Conservation (phyloP, 2,888 invertebrate genomes). For the Drosophila prolongata region DNA sequence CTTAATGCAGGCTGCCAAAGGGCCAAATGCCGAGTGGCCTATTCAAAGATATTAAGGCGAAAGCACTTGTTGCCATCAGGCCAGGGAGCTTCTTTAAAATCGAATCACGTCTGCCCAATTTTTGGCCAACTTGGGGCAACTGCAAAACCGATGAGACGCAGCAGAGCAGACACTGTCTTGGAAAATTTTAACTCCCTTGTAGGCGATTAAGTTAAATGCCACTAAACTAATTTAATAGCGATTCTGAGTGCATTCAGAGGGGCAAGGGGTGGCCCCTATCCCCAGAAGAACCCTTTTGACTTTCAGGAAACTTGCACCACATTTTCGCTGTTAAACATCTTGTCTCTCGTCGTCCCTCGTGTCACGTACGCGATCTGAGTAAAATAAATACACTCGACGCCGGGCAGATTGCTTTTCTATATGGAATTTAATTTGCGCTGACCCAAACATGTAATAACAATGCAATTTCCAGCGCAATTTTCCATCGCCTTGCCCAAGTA, state of each 20-base stretch:
- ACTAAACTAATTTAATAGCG: slow-evolving; percentile 83
- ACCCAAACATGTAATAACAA: slow-evolving; percentile 82
- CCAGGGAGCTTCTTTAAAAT: slow-evolving; percentile 75
- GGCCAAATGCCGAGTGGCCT: slow-evolving; percentile 38
- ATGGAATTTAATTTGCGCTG: slow-evolving; percentile 83
- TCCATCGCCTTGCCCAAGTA: slow-evolving; percentile 13
- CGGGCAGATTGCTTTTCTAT: slow-evolving; percentile 81
- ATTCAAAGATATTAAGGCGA: slow-evolving; percentile 54
- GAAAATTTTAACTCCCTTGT: slow-evolving; percentile 79
- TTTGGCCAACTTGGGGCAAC: slow-evolving; percentile 40
- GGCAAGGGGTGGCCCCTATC: slow-evolving; percentile 3
- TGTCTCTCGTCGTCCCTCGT: slow-evolving; percentile 58
- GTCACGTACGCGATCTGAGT: slow-evolving; percentile 77
- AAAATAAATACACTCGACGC: slow-evolving; percentile 70
- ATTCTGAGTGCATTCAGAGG: slow-evolving; percentile 72
- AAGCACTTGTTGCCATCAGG: slow-evolving; percentile 55
- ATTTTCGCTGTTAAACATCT: slow-evolving; percentile 76
- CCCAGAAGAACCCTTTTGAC: slow-evolving; percentile 20
- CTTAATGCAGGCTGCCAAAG: slow-evolving; percentile 17
- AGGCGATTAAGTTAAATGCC: slow-evolving; percentile 81
- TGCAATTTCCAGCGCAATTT: slow-evolving; percentile 80
- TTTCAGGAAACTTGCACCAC: slow-evolving; percentile 62
- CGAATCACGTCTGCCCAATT: slow-evolving; percentile 82
- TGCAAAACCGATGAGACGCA: slow-evolving; percentile 8
- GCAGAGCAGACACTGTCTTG: slow-evolving; percentile 17